These are phyloP conservation scores for Propsilocerus akamusi DNA, from an alignment of 1,140 invertebrate species.

Conservation along the genomic window DNA sequence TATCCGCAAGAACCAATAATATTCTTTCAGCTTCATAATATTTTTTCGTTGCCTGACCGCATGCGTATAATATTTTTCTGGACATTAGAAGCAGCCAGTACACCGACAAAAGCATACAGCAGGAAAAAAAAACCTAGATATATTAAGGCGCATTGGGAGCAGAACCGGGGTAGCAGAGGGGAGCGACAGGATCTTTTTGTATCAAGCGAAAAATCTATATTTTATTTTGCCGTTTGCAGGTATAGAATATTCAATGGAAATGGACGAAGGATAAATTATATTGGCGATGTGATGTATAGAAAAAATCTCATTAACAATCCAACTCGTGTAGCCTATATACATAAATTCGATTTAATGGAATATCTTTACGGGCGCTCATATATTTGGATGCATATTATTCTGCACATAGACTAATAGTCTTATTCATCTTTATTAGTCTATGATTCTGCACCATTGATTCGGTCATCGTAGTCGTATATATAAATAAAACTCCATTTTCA, in stretches of 20 bases:
- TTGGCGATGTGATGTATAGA: not conserved
- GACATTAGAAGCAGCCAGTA: not conserved
- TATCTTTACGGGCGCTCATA: constrained; percentile 1
- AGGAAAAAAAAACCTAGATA: not conserved
- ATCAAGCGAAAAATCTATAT: constrained; percentile 2
- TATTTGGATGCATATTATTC: not conserved
- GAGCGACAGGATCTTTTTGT: not conserved
- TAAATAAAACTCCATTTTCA: no score
- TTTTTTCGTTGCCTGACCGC: constrained; percentile 1
- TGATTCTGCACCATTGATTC: no score
- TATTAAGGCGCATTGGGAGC: not conserved
- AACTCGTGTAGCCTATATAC: constrained; percentile 2
- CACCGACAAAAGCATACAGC: not conserved
- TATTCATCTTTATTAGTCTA: no score
- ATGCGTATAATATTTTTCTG: constrained; percentile 4
- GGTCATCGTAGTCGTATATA: no score
- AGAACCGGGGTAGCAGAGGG: not conserved
- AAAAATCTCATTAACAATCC: constrained; percentile 3
- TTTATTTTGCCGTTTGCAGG: not conserved
- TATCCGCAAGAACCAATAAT: not conserved
- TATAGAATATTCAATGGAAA: not conserved
- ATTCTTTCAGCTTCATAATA: constrained; percentile 4
- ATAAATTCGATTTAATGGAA: not conserved
- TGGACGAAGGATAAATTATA: not conserved
- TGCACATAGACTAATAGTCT: no score